Evolutionary conservation across 30 jellyfish, hydroid and myxozoan genomes (phyloP).

Genomic region (Pelagia noctiluca): DNA sequence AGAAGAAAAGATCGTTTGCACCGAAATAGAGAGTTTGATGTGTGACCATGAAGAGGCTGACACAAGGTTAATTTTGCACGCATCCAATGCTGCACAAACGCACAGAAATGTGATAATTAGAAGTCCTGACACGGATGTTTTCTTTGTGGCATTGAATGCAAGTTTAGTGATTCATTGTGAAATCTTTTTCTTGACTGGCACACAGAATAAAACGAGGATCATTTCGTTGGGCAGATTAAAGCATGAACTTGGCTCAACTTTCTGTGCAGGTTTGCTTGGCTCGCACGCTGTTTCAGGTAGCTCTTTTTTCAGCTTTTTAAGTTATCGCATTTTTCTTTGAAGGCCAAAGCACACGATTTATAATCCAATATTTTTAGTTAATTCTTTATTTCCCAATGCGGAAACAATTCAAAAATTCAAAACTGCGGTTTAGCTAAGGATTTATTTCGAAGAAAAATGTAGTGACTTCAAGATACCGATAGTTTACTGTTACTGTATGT

Average conservation of each 20-base stretch:
- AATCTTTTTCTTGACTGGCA: constrained; percentile 13
- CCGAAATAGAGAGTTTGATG: not conserved
- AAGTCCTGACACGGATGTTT: constrained; percentile 15
- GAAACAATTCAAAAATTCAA: not conserved
- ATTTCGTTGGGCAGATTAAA: not conserved
- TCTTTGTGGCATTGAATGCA: not conserved
- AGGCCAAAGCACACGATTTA: not conserved
- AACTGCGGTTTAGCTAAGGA: not conserved
- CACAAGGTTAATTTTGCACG: constrained; percentile 7
- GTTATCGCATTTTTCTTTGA: not conserved
- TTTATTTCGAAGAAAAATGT: not conserved
- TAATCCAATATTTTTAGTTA: not conserved
- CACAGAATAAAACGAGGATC: not conserved
- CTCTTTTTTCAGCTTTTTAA: not conserved
- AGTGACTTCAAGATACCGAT: not conserved
- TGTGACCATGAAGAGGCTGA: constrained; percentile 35
- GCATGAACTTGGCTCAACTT: not conserved
- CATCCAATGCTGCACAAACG: constrained; percentile 6
- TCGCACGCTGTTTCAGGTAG: constrained; percentile 11
- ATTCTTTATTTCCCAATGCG: not conserved
- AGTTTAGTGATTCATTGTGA: constrained; percentile 8
- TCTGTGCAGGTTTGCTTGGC: constrained; percentile 1
- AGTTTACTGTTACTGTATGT: not conserved
- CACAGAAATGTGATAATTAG: constrained; percentile 13
- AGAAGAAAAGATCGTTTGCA: not conserved